Conservation (phyloP, 2,797 vertebrate species). For the Phyllotis vaccarum region DNA sequence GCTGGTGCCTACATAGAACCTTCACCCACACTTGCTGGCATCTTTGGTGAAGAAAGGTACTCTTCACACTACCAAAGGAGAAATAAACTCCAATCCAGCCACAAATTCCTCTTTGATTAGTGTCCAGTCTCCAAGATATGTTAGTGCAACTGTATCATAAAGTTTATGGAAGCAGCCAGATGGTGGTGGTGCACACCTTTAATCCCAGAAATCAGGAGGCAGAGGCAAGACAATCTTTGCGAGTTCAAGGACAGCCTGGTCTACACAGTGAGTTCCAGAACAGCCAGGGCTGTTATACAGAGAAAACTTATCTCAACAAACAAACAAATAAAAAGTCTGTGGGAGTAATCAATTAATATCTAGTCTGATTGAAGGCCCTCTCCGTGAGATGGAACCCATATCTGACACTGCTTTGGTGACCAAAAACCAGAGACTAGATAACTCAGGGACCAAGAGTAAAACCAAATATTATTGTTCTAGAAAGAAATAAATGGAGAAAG, state of each 20-base stretch:
- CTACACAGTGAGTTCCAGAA: background rate
- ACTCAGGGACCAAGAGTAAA: background rate
- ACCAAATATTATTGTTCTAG: background rate
- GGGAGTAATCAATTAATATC: background rate
- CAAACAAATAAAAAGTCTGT: background rate
- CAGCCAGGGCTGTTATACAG: background rate
- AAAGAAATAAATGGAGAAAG: background rate
- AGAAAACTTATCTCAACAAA: background rate
- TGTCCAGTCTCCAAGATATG: background rate
- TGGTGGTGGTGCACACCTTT: background rate
- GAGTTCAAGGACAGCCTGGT: background rate
- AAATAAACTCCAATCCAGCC: background rate
- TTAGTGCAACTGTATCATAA: background rate
- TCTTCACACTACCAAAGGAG: background rate
- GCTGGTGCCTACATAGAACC: background rate
- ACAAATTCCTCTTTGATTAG: background rate
- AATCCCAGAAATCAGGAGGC: background rate
- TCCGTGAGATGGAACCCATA: background rate
- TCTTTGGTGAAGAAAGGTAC: background rate
- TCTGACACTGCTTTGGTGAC: background rate
- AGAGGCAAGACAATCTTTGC: background rate
- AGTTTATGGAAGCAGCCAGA: background rate
- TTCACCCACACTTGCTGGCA: background rate
- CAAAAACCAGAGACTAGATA: background rate
- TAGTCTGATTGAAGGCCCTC: background rate